These are phyloP conservation scores for Scaptomyza caliginosa DNA, from an alignment of 2,888 invertebrate genomes.

Conservation along the genomic window DNA sequence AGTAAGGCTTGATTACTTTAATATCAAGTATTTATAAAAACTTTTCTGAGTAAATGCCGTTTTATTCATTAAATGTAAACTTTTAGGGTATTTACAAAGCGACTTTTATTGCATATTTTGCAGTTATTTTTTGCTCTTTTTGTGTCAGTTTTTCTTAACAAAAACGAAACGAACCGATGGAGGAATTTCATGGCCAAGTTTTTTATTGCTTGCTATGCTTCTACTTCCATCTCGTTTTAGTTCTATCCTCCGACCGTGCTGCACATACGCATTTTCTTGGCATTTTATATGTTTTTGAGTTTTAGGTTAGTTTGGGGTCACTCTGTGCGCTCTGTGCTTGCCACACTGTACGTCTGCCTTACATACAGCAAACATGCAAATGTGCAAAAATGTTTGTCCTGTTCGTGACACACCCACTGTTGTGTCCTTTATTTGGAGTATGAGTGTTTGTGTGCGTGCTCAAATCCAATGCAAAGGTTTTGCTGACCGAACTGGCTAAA, in stretches of 20 bases:
- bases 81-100: slow-evolving; percentile 12
- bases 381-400: slow-evolving; percentile 71
- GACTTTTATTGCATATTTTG: slow-evolving; percentile 8
- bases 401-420: slow-evolving; percentile 60
- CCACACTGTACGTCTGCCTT: slow-evolving; percentile 3
- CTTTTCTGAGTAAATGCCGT: too few species aligned
- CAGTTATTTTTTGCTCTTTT: slow-evolving; percentile 25
- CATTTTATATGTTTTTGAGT: slow-evolving; percentile 54
- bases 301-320: slow-evolving; percentile 73
- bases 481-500: slow-evolving; percentile 12
- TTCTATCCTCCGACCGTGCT: background rate
- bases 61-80: background rate
- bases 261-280: slow-evolving; percentile 40
- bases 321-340: slow-evolving; percentile 5
- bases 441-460: slow-evolving; percentile 21
- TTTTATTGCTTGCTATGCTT: slow-evolving; percentile 64
- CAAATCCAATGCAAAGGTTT: slow-evolving; percentile 16
- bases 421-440: slow-evolving; percentile 7
- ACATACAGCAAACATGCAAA: slow-evolving; percentile 49
- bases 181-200: slow-evolving; percentile 57
- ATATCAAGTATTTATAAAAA: background rate
- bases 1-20: background rate
- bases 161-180: slow-evolving; percentile 47
- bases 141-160: slow-evolving; percentile 48
- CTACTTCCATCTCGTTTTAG: slow-evolving; percentile 26